Percentiles rank a stretch among this genome's conserved stretches.
These are phyloP conservation scores for Agrotis ipsilon DNA, from an alignment of 2,888 invertebrate genomes.

Conservation along the genomic window DNA sequence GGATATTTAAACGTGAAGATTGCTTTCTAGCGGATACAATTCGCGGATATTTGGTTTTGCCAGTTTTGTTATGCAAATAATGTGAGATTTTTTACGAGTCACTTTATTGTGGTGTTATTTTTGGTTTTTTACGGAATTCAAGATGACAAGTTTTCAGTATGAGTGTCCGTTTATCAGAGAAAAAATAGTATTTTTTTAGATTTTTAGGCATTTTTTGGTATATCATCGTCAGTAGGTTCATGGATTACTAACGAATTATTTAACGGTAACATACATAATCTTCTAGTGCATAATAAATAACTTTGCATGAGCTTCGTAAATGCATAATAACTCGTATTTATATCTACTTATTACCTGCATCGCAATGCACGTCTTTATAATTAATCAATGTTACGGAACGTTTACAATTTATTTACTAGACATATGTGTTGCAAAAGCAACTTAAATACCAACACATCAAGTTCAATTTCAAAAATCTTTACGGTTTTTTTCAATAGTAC, in stretches of 20 bases:
- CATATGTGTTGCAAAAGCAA: not conserved
- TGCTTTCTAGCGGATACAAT: too few relatives aligned
- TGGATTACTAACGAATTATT: slow-evolving; percentile 7
- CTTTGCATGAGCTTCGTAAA: slow-evolving; percentile 2
- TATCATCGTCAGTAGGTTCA: not conserved
- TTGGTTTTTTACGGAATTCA: not conserved
- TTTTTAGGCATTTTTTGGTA: not conserved
- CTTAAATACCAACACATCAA: not conserved
- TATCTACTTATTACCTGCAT: not conserved
- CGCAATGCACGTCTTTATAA: slow-evolving; percentile 7
- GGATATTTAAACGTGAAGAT: not conserved
- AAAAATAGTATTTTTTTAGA: not conserved
- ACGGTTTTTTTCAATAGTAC: not conserved
- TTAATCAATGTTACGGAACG: slow-evolving; percentile 3
- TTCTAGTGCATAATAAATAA: slow-evolving; percentile 2
- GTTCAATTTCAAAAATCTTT: not conserved
- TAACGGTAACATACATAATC: slow-evolving; percentile 3
- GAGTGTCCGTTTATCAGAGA: not conserved
- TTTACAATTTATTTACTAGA: not conserved
- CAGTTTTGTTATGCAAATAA: slow-evolving; percentile 10
- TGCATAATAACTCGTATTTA: slow-evolving; percentile 12
- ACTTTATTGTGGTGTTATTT: not conserved
- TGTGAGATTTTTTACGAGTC: not conserved
- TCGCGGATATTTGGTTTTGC: not conserved
- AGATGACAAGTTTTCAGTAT: not conserved